Evolutionary conservation across 2,113 vertebrate genomes (phyloP), one percentile per base, ranked within the genome.

Genomic region (Campylomormyrus tamandua): DNA sequence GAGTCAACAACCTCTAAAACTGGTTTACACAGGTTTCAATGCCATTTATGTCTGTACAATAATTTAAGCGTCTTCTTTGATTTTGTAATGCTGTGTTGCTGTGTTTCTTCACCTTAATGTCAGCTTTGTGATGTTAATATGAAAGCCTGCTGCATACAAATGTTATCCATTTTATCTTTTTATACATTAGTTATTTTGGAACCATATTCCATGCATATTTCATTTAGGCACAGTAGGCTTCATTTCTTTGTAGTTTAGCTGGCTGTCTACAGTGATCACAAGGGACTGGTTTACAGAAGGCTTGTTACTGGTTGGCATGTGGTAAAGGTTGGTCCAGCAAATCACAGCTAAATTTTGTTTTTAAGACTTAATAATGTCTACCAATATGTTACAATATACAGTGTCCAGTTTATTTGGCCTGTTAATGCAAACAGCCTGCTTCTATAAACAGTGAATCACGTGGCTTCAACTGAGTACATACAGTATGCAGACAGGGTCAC

Each of bases 131-230:
- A 74, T 31, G 35, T 15, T 46, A 91, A 80, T 90, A 90, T 86
- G 42, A 52, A 66, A 90, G 13, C 70, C 58, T 19, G 17, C 45
- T 42, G 52, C 19, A 86, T 86, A 53, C 17, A 62, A 89, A 45
- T 83, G 89, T 50, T 45, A 46, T 89, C 27, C 7, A 2, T 11
- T 89, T 93, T 88, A 92, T 94, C 93, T 94, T 95, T 95, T 74
- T 93, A 94, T 93, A 91, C 92, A 15, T 96, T 93, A 92, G 46
- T 21, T 83, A 92, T 93, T 90, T 92, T 93, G 94, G 94, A 93
- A 92, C 93, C 94, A 86, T 90, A 90, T 96, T 93, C 90, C 92
- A 92, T 92, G 90, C 90, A 91, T 85, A 89, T 89, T 89, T 56
- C 85, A 50, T 83, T 83, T 88, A 91, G 91, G 91, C 90, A 92